These are phyloP conservation scores for Centropus unirufus DNA, from an alignment of 2,113 vertebrate genomes.

Conservation along the genomic window DNA sequence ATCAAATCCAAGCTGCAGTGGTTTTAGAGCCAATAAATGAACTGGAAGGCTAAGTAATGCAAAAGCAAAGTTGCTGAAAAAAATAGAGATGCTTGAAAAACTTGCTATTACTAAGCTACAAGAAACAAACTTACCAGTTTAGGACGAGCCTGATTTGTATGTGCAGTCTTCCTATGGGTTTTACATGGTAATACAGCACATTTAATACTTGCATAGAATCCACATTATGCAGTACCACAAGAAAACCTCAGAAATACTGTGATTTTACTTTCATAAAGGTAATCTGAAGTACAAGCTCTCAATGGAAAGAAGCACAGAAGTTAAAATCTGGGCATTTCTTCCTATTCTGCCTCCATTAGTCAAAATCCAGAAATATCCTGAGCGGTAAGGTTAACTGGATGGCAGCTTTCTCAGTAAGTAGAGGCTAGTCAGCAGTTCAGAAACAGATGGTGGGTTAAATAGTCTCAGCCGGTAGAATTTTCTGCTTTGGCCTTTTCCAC, in stretches of 20 bases:
- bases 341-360: neutral
- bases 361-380: neutral
- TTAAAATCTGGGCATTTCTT: neutral
- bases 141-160: neutral
- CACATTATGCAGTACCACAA: neutral
- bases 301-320: neutral
- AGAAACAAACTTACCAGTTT: neutral
- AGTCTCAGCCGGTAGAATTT: slow-evolving; percentile 58
- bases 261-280: neutral
- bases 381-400: neutral
- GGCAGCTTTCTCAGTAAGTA: slow-evolving; percentile 5
- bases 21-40: neutral
- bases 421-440: neutral
- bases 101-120: neutral
- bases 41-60: neutral
- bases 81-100: neutral
- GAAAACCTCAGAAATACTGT: neutral
- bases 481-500: slow-evolving; percentile 30
- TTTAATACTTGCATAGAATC: neutral
- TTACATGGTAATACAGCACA: neutral
- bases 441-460: slow-evolving; percentile 65
- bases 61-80: slow-evolving; percentile 1
- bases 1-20: neutral
- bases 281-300: neutral
- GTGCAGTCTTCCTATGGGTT: neutral